Evolutionary conservation across 2,113 vertebrate genomes (phyloP).

Genomic region (Falco punctatus): DNA sequence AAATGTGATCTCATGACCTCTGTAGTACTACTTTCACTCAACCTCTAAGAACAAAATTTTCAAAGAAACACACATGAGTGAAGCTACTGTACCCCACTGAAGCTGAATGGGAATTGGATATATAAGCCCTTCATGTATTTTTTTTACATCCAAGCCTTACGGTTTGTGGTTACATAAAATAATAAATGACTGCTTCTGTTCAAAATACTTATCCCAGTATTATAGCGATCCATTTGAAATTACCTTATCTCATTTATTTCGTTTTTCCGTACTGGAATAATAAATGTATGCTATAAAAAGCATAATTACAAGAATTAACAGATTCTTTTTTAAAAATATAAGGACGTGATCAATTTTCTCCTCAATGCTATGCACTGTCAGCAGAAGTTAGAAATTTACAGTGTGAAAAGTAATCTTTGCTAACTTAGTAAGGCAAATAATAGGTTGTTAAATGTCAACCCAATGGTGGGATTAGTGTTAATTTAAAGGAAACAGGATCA

Average conservation of each 20-base stretch:
- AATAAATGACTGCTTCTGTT: neutral
- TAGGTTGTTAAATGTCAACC: neutral
- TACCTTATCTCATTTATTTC: neutral
- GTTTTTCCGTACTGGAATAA: neutral
- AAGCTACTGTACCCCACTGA: neutral
- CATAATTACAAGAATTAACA: neutral
- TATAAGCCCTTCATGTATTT: neutral
- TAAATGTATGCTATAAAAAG: neutral
- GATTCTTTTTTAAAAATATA: neutral
- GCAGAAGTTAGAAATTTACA: neutral
- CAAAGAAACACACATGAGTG: neutral
- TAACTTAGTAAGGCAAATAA: neutral
- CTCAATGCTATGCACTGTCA: neutral
- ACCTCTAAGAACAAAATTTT: neutral
- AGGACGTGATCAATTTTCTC: neutral
- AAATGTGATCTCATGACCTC: neutral
- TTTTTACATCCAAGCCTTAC: neutral
- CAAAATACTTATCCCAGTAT: neutral
- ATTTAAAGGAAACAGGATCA: neutral
- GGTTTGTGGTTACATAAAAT: neutral
- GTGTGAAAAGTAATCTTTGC: neutral
- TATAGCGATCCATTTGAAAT: neutral
- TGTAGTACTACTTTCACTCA: neutral
- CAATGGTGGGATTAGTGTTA: neutral
- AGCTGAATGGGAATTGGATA: neutral